These are phyloP conservation scores for Lontra canadensis DNA, from an alignment of 2,113 vertebrate species.

Conservation along the genomic window DNA sequence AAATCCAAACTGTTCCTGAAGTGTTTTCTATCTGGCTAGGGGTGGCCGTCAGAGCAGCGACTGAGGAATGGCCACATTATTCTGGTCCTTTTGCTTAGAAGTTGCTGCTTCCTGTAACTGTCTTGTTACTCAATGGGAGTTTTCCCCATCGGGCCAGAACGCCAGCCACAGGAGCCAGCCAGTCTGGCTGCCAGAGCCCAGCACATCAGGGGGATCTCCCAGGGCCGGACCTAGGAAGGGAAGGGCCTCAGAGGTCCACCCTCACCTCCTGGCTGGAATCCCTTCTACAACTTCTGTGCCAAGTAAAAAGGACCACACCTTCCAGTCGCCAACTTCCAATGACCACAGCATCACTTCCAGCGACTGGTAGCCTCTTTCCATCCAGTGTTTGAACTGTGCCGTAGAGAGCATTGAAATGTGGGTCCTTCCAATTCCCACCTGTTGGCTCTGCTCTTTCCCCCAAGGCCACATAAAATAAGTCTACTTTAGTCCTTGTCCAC, in stretches of 20 bases:
- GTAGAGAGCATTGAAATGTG: neutral
- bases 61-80: neutral
- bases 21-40: conserved; percentile 34
- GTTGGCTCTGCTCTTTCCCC: neutral
- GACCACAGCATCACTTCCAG: neutral
- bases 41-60: neutral
- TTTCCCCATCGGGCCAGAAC: neutral
- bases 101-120: conserved; percentile 61
- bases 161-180: conserved; percentile 11
- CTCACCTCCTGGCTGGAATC: neutral
- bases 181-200: conserved; percentile 24
- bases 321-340: neutral
- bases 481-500: neutral
- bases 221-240: neutral
- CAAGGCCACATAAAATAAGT: neutral
- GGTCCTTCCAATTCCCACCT: neutral
- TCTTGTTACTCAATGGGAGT: neutral
- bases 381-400: neutral
- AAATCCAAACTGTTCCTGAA: conserved; percentile 38
- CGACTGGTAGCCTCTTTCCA: neutral
- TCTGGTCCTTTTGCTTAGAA: conserved; percentile 46
- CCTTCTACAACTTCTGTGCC: neutral
- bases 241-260: neutral
- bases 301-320: neutral
- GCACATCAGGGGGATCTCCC: neutral